phyloP scores from a whole-genome alignment of 2,888 invertebrate genomes.

The Zaprionus bogoriensis region DNA sequence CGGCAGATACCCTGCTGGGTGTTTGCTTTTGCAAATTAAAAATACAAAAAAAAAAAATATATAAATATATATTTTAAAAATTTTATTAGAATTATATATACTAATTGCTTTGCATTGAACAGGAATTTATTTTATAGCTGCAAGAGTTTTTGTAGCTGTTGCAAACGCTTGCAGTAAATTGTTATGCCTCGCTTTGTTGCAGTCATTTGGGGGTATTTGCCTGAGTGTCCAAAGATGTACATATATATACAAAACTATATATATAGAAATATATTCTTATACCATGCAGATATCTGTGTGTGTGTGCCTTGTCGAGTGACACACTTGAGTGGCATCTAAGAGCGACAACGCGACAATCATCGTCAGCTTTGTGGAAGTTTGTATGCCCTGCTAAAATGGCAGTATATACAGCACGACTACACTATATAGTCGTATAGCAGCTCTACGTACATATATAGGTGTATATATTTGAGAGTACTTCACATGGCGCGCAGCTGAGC shows the following conservation, averaged over 20 bases:
- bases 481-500: slow-evolving; percentile 27
- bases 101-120: too few relatives aligned
- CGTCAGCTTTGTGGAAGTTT: slow-evolving; percentile 5
- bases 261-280: slow-evolving; percentile 1
- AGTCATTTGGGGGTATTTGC: not conserved
- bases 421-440: not conserved
- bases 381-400: slow-evolving; percentile 13
- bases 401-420: not conserved
- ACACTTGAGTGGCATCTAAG: slow-evolving; percentile 40
- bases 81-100: too few relatives aligned
- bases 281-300: slow-evolving; percentile 8
- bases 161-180: not conserved
- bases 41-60: too few relatives aligned
- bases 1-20: not conserved
- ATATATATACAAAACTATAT: not conserved
- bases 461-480: not conserved
- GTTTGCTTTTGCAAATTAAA: too few relatives aligned
- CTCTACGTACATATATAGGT: not conserved
- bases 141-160: too few relatives aligned
- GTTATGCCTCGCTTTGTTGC: not conserved
- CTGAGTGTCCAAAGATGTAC: not conserved
- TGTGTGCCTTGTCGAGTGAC: slow-evolving; percentile 31
- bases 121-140: too few relatives aligned
- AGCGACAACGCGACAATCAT: slow-evolving; percentile 15
- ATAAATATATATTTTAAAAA: too few relatives aligned